A percentile compares a stretch with the other conserved stretches of the same genome.
phyloP scores from a whole-genome alignment of 2,797 vertebrate species.

The Arnoldichthys spilopterus region DNA sequence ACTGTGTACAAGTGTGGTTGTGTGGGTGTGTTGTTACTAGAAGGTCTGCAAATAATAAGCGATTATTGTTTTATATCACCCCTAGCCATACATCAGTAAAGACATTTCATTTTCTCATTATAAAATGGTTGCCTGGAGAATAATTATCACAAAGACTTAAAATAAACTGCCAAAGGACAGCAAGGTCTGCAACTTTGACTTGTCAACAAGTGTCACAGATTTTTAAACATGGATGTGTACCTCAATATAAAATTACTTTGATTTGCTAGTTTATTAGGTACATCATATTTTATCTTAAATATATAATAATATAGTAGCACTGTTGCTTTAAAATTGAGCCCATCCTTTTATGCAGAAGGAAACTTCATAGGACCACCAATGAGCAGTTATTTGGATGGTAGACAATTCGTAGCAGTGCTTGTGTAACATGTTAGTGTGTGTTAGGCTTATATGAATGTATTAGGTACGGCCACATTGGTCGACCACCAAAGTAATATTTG shows the following conservation, averaged over 20 bases:
- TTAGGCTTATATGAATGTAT: no score
- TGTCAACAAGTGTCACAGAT: background rate
- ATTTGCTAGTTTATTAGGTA: no score
- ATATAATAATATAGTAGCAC: no score
- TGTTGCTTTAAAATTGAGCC: no score
- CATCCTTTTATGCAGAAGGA: no score
- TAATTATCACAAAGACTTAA: background rate
- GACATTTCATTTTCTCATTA: conserved; percentile 26
- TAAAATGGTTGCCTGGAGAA: conserved; percentile 27
- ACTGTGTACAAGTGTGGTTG: background rate
- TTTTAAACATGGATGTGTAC: background rate
- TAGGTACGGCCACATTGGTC: no score
- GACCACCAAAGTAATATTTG: no score
- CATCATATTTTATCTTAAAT: no score
- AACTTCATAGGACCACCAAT: no score
- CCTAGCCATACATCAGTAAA: conserved; percentile 19
- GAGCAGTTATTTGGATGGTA: no score
- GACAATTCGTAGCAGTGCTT: background rate
- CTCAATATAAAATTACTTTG: no score
- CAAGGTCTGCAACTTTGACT: background rate
- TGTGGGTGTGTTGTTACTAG: conserved; percentile 25
- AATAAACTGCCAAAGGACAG: background rate
- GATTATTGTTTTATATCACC: conserved; percentile 36
- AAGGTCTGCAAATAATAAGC: conserved; percentile 25
- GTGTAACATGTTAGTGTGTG: no score